These are phyloP conservation scores for Hapalemur alaotrensis DNA, from an alignment of 2,797 vertebrate species.

Conservation along the genomic window DNA sequence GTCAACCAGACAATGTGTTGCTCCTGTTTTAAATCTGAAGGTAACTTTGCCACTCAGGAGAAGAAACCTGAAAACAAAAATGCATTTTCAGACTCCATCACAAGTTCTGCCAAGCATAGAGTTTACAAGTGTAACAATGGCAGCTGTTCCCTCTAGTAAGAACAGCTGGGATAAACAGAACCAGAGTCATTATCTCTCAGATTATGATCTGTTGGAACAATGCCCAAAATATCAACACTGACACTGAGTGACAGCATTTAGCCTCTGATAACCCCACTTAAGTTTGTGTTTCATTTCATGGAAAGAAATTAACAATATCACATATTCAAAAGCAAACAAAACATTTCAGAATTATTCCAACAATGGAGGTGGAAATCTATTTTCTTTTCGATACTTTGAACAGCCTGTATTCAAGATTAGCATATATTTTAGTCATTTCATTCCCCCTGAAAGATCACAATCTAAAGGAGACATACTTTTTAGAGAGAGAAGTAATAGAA, in stretches of 20 bases:
- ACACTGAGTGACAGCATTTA: conserved; percentile 66
- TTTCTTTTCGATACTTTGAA: conserved; percentile 26
- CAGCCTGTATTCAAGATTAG: neutral
- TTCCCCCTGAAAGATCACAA: neutral
- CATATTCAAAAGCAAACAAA: conserved; percentile 46
- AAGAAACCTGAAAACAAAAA: conserved; percentile 64
- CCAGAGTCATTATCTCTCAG: conserved; percentile 70
- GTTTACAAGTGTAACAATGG: conserved; percentile 78
- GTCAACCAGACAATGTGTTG: conserved; percentile 39
- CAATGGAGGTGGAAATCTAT: neutral
- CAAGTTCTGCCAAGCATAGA: conserved; percentile 75
- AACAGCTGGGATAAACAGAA: conserved; percentile 81
- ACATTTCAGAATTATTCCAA: neutral
- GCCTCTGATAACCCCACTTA: conserved; percentile 43
- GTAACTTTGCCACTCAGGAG: conserved; percentile 49
- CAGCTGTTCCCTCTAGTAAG: conserved; percentile 80
- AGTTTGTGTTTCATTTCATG: conserved; percentile 18
- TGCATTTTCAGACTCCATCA: conserved; percentile 66
- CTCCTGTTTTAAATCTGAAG: conserved; percentile 49
- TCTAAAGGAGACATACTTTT: neutral
- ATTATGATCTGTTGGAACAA: conserved; percentile 68
- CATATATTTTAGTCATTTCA: neutral
- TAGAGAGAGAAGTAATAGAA: neutral
- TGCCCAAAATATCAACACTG: conserved; percentile 68
- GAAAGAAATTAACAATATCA: conserved; percentile 49